Conservation (phyloP, 2,113 vertebrate genomes). For the Anhinga anhinga region DNA sequence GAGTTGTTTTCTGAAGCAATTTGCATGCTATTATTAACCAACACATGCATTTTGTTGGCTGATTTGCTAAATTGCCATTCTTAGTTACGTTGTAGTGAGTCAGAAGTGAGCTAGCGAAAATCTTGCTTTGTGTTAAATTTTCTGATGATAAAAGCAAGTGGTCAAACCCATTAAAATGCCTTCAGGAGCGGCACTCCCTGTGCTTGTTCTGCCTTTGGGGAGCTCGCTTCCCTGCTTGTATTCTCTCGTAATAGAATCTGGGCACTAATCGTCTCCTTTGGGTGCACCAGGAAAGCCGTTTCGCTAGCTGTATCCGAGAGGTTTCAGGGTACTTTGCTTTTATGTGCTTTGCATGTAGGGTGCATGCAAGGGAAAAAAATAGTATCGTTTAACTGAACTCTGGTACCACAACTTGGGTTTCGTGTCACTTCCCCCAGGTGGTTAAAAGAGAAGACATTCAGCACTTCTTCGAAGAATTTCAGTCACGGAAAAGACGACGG, state of each 20-base stretch:
- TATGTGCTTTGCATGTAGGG: neutral
- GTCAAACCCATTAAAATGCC: neutral
- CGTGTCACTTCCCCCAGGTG: conserved; percentile 67
- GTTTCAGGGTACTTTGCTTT: neutral
- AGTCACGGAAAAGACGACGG: conserved; percentile 82
- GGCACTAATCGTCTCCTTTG: neutral
- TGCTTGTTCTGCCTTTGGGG: neutral
- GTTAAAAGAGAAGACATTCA: conserved; percentile 90
- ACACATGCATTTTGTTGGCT: neutral
- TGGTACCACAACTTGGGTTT: neutral
- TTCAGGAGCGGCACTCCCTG: neutral
- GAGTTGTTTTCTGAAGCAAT: neutral
- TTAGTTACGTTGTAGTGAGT: neutral
- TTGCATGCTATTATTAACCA: neutral
- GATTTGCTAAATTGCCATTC: neutral
- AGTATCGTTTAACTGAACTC: neutral
- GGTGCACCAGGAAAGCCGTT: neutral
- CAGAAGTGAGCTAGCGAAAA: neutral
- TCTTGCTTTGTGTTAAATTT: neutral
- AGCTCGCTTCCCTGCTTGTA: accelerated
- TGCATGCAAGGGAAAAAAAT: neutral
- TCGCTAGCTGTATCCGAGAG: neutral
- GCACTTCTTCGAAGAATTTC: conserved; percentile 90
- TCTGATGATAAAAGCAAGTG: neutral
- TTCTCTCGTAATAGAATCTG: neutral